Conservation (phyloP, 2,113 vertebrate species). For the Scomber scombrus region DNA sequence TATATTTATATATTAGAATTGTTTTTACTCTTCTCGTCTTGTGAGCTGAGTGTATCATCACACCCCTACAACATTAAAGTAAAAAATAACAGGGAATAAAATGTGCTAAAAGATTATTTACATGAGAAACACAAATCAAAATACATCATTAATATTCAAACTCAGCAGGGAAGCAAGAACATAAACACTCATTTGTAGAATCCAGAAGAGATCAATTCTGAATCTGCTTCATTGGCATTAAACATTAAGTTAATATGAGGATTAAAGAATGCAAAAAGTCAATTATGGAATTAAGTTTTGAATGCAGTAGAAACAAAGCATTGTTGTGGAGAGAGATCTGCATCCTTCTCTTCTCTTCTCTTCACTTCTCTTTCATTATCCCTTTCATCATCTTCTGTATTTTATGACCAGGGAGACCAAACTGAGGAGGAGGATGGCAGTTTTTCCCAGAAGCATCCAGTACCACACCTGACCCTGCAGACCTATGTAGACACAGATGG, state of each 20-base stretch:
- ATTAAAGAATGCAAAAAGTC: neutral
- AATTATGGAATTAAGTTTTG: fast-evolving
- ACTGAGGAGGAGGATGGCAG: conserved; percentile 37
- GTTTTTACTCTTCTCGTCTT: no score
- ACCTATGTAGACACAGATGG: conserved; percentile 32
- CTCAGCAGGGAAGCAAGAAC: neutral
- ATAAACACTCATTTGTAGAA: neutral
- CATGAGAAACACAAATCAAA: neutral
- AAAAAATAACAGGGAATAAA: no score
- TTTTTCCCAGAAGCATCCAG: conserved; percentile 63
- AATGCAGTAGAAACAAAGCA: neutral
- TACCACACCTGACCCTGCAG: conserved; percentile 55
- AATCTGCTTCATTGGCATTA: neutral
- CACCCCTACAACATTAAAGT: no score
- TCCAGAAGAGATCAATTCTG: neutral
- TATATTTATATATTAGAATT: no score
- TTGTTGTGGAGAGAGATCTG: neutral
- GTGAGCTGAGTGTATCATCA: no score
- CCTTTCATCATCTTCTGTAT: conserved; percentile 2
- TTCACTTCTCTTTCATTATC: no score
- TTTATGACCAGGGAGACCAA: conserved; percentile 14
- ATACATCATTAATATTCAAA: neutral
- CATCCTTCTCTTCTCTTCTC: neutral
- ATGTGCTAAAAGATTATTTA: no score
- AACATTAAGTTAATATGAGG: neutral